Conservation (phyloP, 2,797 vertebrate genomes). For the Enteromius treurensis region DNA sequence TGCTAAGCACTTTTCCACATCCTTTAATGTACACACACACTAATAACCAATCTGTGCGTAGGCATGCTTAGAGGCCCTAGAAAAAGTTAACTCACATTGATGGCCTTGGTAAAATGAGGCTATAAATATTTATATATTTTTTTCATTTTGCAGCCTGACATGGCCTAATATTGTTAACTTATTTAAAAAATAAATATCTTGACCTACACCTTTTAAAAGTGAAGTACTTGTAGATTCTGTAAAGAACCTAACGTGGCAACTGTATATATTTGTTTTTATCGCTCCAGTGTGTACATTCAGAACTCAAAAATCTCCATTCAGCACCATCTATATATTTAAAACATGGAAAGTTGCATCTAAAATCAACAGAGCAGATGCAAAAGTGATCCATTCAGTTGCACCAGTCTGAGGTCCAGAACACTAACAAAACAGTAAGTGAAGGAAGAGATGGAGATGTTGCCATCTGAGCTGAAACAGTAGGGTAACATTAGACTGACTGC, state of each 20-base stretch:
- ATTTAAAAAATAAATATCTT: not conserved
- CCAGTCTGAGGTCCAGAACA: not conserved
- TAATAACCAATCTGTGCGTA: too few relatives aligned
- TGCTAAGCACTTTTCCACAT: too few relatives aligned
- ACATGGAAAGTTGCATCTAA: not conserved
- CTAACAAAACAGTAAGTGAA: not conserved
- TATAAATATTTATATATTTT: not conserved
- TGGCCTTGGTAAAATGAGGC: not conserved
- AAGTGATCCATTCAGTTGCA: not conserved
- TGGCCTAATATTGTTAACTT: not conserved
- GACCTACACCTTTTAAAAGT: not conserved
- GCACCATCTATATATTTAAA: not conserved
- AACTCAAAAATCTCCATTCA: not conserved
- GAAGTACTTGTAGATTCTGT: not conserved
- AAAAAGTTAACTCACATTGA: not conserved
- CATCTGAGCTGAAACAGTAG: constrained; percentile 3
- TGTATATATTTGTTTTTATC: not conserved
- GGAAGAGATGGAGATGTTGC: not conserved
- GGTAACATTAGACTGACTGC: not conserved
- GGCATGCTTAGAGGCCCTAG: too few relatives aligned
- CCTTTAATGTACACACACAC: too few relatives aligned
- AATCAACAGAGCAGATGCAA: not conserved
- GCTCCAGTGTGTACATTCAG: constrained; percentile 25
- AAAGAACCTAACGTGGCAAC: not conserved
- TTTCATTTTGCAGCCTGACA: not conserved